Conservation (phyloP, 2,113 vertebrate genomes). For the Catharus bicknelli region DNA sequence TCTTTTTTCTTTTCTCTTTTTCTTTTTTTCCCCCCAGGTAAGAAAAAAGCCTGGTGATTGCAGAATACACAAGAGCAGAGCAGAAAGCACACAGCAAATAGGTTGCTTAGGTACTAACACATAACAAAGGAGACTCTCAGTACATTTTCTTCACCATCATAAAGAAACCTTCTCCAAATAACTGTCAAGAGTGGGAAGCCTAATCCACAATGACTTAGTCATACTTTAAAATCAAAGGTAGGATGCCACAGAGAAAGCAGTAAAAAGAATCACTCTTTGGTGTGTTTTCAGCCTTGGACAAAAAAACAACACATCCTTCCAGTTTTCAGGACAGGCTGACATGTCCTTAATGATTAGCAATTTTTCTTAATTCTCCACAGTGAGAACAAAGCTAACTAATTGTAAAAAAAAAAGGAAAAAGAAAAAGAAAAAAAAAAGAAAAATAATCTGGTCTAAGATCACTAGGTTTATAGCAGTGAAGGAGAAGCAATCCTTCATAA, state of each 20-base stretch:
- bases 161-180: constrained; percentile 37
- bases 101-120: constrained; percentile 20
- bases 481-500: constrained; percentile 19
- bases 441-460: background rate
- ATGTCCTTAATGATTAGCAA: background rate
- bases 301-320: background rate
- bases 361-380: constrained; percentile 40
- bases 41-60: background rate
- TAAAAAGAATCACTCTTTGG: background rate
- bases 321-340: constrained; percentile 19
- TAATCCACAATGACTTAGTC: constrained; percentile 26
- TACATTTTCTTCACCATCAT: constrained; percentile 12
- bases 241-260: background rate
- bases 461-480: background rate
- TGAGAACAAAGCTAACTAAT: constrained; percentile 3
- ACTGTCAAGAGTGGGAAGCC: constrained; percentile 29
- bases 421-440: background rate
- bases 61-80: background rate
- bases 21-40: background rate
- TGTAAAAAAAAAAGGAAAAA: background rate
- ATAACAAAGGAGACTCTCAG: constrained; percentile 8
- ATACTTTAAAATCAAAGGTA: constrained; percentile 49
- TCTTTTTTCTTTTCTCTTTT: rapidly evolving
- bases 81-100: background rate
- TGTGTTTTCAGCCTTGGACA: constrained; percentile 26